phyloP scores from a whole-genome alignment of 2,797 vertebrate genomes.

The Sebastes cheni region DNA sequence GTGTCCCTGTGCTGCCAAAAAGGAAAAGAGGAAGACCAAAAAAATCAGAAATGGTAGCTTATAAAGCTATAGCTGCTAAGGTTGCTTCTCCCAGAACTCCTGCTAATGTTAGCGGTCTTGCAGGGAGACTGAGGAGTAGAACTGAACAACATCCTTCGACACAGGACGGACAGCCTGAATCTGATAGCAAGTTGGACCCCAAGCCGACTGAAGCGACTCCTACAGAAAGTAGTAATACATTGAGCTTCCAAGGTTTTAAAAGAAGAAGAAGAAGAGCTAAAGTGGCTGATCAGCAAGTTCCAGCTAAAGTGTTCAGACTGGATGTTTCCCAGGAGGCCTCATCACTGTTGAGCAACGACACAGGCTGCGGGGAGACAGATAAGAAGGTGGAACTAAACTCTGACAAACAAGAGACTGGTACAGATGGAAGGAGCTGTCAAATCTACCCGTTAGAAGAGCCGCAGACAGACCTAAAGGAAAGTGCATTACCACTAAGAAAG shows the following conservation, averaged over 20 bases:
- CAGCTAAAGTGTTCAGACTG: slow-evolving; percentile 47
- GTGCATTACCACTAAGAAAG: neutral
- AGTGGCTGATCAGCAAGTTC: slow-evolving; percentile 38
- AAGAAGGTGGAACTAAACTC: neutral
- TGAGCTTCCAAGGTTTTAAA: slow-evolving; percentile 14
- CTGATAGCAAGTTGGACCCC: neutral
- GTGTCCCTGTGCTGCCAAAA: slow-evolving; percentile 11
- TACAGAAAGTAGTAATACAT: neutral
- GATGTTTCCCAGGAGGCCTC: slow-evolving; percentile 28
- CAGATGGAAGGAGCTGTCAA: neutral
- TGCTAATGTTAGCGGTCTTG: neutral
- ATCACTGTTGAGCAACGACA: neutral
- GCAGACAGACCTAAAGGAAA: slow-evolving; percentile 3
- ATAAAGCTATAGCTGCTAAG: neutral
- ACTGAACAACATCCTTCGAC: neutral
- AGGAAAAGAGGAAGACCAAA: slow-evolving; percentile 60
- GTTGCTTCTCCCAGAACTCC: neutral
- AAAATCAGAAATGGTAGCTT: slow-evolving; percentile 1
- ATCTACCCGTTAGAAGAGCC: neutral
- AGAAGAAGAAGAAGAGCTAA: slow-evolving; percentile 25
- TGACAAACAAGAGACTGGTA: slow-evolving; percentile 1
- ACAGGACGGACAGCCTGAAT: slow-evolving; percentile 10
- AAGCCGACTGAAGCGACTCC: neutral
- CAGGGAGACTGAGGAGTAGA: slow-evolving; percentile 55
- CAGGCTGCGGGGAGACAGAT: neutral